These are phyloP conservation scores for Proteles cristata DNA, from an alignment of 2,113 vertebrate genomes.

Conservation along the genomic window DNA sequence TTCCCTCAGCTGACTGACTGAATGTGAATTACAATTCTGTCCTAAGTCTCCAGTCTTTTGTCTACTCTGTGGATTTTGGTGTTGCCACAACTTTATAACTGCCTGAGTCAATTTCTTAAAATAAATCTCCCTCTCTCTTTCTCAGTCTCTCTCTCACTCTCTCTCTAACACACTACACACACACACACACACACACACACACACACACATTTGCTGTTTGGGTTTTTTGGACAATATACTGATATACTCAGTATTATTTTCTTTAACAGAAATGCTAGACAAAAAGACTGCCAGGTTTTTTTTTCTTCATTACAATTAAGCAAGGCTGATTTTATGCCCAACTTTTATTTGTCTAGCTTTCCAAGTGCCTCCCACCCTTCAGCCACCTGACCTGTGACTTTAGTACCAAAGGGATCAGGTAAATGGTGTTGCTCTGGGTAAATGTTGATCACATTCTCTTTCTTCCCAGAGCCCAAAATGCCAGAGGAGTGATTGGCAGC, in stretches of 20 bases:
- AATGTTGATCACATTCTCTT: background rate
- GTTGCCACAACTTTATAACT: background rate
- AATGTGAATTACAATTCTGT: background rate
- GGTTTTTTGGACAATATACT: background rate
- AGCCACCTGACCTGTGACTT: background rate
- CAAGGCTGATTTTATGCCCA: background rate
- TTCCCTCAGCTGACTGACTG: background rate
- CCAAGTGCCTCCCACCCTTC: background rate
- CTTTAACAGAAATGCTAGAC: background rate
- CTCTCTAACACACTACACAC: no score
- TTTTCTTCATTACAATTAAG: background rate
- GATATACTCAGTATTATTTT: background rate
- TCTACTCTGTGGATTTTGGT: background rate
- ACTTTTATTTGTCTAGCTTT: background rate
- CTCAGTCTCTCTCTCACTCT: background rate
- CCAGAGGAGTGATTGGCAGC: background rate
- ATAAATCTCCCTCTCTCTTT: background rate
- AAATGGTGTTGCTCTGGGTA: background rate
- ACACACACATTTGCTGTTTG: background rate
- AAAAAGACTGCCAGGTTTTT: background rate
- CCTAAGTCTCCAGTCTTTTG: background rate
- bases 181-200: background rate
- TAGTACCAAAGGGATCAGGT: background rate
- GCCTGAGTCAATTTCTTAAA: conserved; percentile 20
- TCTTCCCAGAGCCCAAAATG: background rate